phyloP scores from a whole-genome alignment of 1,140 invertebrate genomes.

The Leptopilina clavipes region DNA sequence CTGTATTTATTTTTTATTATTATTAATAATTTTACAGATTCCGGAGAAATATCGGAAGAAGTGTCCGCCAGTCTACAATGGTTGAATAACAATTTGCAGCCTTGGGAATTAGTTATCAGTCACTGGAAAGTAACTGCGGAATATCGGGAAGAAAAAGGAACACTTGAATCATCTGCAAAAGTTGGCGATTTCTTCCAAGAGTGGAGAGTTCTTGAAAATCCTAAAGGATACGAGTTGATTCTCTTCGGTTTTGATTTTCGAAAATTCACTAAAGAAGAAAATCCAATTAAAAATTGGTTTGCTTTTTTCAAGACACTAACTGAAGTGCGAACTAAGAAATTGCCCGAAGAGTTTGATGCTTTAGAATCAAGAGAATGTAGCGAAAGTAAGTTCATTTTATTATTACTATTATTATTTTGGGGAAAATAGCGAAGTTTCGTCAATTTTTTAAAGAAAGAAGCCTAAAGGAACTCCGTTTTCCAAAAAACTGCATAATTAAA shows the following conservation, averaged over 20 bases:
- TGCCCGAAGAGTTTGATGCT: not conserved
- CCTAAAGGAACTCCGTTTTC: too few species aligned
- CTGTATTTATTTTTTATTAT: not conserved
- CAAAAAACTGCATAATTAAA: too few species aligned
- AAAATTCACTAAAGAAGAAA: not conserved
- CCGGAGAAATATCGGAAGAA: not conserved
- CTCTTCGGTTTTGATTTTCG: not conserved
- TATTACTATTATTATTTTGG: not conserved
- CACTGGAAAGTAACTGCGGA: slow-evolving; percentile 32
- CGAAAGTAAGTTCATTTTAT: not conserved
- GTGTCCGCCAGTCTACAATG: slow-evolving; percentile 3
- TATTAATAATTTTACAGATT: not conserved
- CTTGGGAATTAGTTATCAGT: slow-evolving; percentile 19
- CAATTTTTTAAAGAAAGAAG: too few species aligned
- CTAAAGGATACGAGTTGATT: slow-evolving; percentile 21
- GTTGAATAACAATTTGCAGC: not conserved
- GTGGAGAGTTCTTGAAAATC: slow-evolving; percentile 34
- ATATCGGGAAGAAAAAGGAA: not conserved
- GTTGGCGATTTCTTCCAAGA: slow-evolving; percentile 1
- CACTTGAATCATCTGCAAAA: not conserved
- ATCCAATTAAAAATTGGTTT: slow-evolving; percentile 1
- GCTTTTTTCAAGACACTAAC: not conserved
- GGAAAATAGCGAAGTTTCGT: too few species aligned
- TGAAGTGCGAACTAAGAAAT: not conserved
- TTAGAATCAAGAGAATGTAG: not conserved